These are phyloP conservation scores for Apodemus speciosus DNA, from an alignment of 2,113 vertebrate genomes.

Conservation along the genomic window DNA sequence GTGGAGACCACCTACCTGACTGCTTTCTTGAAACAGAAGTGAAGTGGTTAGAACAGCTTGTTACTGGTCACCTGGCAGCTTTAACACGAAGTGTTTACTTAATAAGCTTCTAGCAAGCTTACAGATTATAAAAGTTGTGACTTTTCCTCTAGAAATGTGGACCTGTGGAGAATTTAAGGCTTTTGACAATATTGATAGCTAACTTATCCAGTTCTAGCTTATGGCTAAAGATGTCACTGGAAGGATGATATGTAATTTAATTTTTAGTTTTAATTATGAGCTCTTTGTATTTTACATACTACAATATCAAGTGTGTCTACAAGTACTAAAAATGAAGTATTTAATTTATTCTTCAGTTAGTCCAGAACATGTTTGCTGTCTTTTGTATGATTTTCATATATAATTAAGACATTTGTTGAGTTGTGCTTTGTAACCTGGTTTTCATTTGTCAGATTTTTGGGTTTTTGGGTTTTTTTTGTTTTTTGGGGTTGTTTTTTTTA, in stretches of 20 bases:
- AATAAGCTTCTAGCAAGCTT: slow-evolving; percentile 33
- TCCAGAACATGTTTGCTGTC: slow-evolving; percentile 10
- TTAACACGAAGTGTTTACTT: slow-evolving; percentile 39
- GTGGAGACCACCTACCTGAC: not conserved
- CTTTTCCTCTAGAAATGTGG: slow-evolving; percentile 29
- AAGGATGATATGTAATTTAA: not conserved
- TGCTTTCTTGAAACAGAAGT: not conserved
- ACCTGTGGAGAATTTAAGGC: slow-evolving; percentile 2
- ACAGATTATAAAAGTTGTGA: not conserved
- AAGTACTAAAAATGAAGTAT: not conserved
- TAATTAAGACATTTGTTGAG: slow-evolving; percentile 16
- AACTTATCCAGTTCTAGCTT: slow-evolving; percentile 17
- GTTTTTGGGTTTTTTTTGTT: not conserved
- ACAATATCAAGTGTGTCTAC: not conserved
- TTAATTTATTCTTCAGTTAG: not conserved
- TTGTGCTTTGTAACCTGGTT: not conserved
- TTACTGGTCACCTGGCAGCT: not conserved
- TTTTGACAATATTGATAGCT: not conserved
- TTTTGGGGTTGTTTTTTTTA: not conserved
- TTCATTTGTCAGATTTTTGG: not conserved
- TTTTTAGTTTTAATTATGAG: not conserved
- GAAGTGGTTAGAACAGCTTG: not conserved
- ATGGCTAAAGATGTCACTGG: not conserved
- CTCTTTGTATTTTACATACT: not conserved
- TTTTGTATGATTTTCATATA: slow-evolving; percentile 27